Evolutionary conservation across 2,888 invertebrate species (phyloP).

Genomic region (Galerucella calmariensis): DNA sequence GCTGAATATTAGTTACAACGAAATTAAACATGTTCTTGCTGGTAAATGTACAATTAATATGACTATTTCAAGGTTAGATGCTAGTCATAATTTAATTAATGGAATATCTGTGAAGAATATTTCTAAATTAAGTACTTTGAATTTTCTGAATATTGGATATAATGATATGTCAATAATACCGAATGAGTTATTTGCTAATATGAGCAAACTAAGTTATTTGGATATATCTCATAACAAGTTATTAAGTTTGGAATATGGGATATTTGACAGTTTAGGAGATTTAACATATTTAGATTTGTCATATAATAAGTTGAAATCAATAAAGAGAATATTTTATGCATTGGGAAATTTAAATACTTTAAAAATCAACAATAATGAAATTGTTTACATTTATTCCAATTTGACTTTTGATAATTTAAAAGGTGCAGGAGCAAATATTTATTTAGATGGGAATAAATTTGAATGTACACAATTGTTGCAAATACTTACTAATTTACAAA

Average conservation of each 20-base stretch:
- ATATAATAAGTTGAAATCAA: conserved; percentile 23
- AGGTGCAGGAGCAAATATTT: conserved; percentile 10
- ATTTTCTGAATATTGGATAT: conserved; percentile 1
- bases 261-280: conserved; percentile 20
- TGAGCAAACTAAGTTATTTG: conserved; percentile 9
- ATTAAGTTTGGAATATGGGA: conserved; percentile 26
- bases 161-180: conserved; percentile 30
- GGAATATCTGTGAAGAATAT: conserved; percentile 6
- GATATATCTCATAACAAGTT: conserved; percentile 30
- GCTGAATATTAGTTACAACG: conserved; percentile 12
- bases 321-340: conserved; percentile 27
- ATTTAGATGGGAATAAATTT: conserved; percentile 25
- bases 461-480: conserved; percentile 24
- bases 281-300: conserved; percentile 30
- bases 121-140: conserved; percentile 12
- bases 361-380: conserved; percentile 19
- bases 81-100: conserved; percentile 21
- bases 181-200: conserved; percentile 21
- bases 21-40: conserved; percentile 6
- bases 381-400: conserved; percentile 4
- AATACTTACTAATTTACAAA: conserved; percentile 4
- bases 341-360: conserved; percentile 9
- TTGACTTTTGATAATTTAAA: conserved; percentile 11
- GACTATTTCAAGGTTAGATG: neutral
- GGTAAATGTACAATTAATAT: neutral